Base-by-base conservation (phyloP, 2,113 vertebrate genomes). In the Caranx ignobilis region DNA sequence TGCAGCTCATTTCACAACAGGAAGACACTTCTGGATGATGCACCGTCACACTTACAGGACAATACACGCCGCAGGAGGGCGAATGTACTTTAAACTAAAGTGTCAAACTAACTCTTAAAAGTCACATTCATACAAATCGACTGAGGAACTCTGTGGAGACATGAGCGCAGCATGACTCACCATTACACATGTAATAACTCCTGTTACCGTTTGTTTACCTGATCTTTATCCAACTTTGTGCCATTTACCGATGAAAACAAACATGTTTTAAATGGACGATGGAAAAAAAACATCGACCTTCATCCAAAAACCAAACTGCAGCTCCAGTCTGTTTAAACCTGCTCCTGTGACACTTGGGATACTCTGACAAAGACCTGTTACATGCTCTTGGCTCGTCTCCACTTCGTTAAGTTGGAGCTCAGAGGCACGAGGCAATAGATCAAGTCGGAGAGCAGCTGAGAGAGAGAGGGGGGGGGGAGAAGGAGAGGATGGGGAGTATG, bases 331-430 rank as follows among this genome's bases (percentile, higher is more conserved):
- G 64, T 69, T 59, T 21, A 82, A 60, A 72, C 74, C 32, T 76
- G 62, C 19, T 13, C 55, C 21, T 57, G 11, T 26, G 31, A 56
- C 39, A 67, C 43, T 82, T 82, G 16, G 59, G 61, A 45, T 67
- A 55, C 35, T 54, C 48, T 81, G 39, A 82, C 70, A 77, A 68
- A 82, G 81, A 83, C 66, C 66, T 84, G 86, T 79, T 75, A 87
- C 78, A 68, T 55, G 77, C 60, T 52, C 72, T 45, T 77, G 45
- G 79, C 86, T 47, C 1, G 21, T 57, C 63, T 80, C 82, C 63
- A 72, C 78, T 69, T 79, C 66, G 77, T 81, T 80, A 72, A 63
- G 59, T 45, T 56, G 26, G 43, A 65, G 70, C 60, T 72, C 26
- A 73, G 63, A 85, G 39, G 55, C 15, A 11, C 50, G 65, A 75